These are phyloP conservation scores for Isotomurus palustris DNA, from an alignment of 2,888 invertebrate species.

Conservation along the genomic window DNA sequence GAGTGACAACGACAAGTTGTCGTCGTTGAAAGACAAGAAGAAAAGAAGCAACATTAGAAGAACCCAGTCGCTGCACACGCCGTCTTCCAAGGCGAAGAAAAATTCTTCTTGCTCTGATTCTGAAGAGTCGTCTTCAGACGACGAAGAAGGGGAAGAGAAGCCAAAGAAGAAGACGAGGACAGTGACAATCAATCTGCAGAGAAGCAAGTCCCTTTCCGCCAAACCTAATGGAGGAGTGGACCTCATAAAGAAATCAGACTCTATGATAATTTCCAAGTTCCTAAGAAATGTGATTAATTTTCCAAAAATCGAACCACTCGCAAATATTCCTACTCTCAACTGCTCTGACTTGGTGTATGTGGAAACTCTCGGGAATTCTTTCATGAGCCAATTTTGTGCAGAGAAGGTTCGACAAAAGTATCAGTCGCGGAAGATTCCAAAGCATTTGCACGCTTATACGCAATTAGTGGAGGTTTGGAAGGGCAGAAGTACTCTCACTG, in stretches of 20 bases:
- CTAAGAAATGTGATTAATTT: conserved; percentile 38
- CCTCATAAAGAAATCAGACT: conserved; percentile 30
- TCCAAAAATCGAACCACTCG: conserved; percentile 40
- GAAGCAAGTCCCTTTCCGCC: neutral
- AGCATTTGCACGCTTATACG: conserved; percentile 36
- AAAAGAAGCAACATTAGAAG: neutral
- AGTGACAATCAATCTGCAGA: neutral
- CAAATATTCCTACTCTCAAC: conserved; percentile 37
- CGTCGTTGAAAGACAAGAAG: neutral
- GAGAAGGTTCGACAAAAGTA: conserved; percentile 30
- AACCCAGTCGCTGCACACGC: neutral
- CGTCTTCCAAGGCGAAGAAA: neutral
- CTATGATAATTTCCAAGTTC: conserved; percentile 31
- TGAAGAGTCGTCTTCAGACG: no score
- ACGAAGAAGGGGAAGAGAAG: neutral
- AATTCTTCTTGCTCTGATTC: no score
- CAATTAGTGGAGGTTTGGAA: conserved; percentile 40
- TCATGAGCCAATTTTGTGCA: conserved; percentile 34
- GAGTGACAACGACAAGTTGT: neutral
- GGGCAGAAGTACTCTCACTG: conserved; percentile 27
- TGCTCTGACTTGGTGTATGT: conserved; percentile 38
- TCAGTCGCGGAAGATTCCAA: conserved; percentile 29
- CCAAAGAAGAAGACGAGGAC: neutral
- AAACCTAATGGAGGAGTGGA: conserved; percentile 5
- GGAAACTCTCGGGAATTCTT: conserved; percentile 33